phyloP scores from a whole-genome alignment of 2,888 invertebrate genomes.

The Nudaria mundana region DNA sequence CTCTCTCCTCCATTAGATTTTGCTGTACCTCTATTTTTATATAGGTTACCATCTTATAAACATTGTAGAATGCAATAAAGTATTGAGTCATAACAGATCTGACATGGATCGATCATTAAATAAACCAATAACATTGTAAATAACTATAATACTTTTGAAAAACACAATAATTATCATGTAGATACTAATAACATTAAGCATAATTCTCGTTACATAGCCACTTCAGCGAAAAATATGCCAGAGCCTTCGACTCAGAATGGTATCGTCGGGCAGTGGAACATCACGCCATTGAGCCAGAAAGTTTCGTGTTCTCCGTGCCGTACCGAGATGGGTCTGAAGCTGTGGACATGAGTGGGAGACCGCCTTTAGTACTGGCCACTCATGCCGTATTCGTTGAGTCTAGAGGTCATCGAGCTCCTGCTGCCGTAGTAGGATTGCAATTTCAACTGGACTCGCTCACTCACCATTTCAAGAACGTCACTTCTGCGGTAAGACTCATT shows the following conservation, averaged over 20 bases:
- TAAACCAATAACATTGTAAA: no score
- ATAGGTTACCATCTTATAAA: no score
- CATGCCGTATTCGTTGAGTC: slow-evolving; percentile 94
- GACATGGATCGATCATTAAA: no score
- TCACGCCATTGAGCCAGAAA: slow-evolving; percentile 91
- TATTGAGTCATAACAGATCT: no score
- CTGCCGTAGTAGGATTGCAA: slow-evolving; percentile 95
- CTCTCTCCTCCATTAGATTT: no score
- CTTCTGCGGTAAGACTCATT: slow-evolving; percentile 85
- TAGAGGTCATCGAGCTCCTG: slow-evolving; percentile 91
- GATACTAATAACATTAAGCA: no score
- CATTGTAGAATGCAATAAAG: no score
- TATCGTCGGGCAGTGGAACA: slow-evolving; percentile 95
- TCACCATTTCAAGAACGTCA: slow-evolving; percentile 92
- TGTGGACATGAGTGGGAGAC: slow-evolving; percentile 80
- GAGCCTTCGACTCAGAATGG: slow-evolving; percentile 94
- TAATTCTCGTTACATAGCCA: slow-evolving; percentile 85
- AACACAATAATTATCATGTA: no score
- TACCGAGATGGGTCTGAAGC: slow-evolving; percentile 83
- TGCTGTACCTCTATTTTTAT: no score
- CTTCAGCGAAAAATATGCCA: slow-evolving; percentile 89
- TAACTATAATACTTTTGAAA: no score
- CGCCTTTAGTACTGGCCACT: slow-evolving; percentile 91
- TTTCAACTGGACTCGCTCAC: slow-evolving; percentile 92
- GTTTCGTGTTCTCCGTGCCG: slow-evolving; percentile 94